Evolutionary conservation across 2,113 vertebrate genomes (phyloP).

Genomic region (Tretioscincus oriximinensis): DNA sequence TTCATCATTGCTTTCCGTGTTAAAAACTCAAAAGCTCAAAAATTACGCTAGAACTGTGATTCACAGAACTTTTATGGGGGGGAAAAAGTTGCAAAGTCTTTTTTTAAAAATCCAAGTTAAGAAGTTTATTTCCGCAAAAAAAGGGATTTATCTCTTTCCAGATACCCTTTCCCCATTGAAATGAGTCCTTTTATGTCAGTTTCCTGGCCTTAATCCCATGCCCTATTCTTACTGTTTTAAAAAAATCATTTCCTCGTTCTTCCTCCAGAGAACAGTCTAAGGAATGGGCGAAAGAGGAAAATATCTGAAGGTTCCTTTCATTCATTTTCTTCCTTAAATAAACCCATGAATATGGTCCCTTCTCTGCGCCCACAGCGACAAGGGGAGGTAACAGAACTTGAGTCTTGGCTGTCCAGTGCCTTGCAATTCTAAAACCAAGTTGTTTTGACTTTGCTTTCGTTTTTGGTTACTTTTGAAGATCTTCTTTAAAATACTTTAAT

Average conservation of each 20-base stretch:
- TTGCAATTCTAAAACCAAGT: background rate
- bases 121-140: background rate
- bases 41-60: background rate
- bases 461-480: background rate
- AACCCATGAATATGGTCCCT: background rate
- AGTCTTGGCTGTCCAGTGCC: background rate
- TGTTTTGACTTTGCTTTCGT: rapidly evolving
- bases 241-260: background rate
- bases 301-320: conserved; percentile 20
- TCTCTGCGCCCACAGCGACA: background rate
- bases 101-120: background rate
- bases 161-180: conserved; percentile 36
- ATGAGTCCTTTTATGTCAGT: conserved; percentile 49
- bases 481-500: background rate
- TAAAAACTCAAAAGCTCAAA: background rate
- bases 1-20: background rate
- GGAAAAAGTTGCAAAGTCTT: background rate
- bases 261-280: conserved; percentile 19
- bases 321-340: conserved; percentile 14
- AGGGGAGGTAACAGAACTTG: background rate
- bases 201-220: conserved; percentile 49
- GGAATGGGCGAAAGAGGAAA: background rate
- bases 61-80: background rate
- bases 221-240: conserved; percentile 30
- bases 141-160: conserved; percentile 6